These are phyloP conservation scores for Piaya cayana DNA, from an alignment of 2,113 vertebrate species.

Conservation along the genomic window DNA sequence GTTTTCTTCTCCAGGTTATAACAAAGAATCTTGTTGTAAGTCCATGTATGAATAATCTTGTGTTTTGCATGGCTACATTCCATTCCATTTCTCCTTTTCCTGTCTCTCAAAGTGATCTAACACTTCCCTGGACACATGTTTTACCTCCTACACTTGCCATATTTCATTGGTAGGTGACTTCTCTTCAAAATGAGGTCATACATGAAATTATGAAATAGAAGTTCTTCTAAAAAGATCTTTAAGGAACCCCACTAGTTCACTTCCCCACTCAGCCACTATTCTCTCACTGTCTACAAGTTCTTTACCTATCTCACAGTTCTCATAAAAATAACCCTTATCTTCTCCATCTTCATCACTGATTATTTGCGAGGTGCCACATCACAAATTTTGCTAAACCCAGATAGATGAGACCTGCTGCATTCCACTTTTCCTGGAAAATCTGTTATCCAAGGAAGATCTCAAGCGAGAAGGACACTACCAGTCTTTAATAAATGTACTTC, in stretches of 20 bases:
- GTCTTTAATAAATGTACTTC: not conserved
- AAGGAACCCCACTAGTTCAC: not conserved
- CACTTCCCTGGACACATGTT: not conserved
- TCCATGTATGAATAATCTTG: not conserved
- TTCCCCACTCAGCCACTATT: not conserved
- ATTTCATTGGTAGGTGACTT: accelerated
- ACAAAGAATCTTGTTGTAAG: not conserved
- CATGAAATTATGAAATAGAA: not conserved
- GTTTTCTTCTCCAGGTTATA: not conserved
- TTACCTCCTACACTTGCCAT: not conserved
- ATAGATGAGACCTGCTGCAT: not conserved
- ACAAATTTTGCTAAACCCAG: not conserved
- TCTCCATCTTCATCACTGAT: not conserved
- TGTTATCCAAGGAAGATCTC: not conserved
- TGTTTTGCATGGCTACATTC: not conserved
- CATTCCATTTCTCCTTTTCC: not conserved
- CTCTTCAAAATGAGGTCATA: not conserved
- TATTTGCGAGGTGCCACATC: not conserved
- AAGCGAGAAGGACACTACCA: not conserved
- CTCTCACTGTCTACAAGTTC: not conserved
- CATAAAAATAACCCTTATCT: not conserved
- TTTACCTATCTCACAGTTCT: not conserved
- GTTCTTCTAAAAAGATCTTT: not conserved
- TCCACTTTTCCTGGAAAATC: not conserved
- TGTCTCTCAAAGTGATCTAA: not conserved